These are phyloP conservation scores for Lepidochrysops patricia DNA, from an alignment of 2,888 invertebrate species.

Conservation along the genomic window DNA sequence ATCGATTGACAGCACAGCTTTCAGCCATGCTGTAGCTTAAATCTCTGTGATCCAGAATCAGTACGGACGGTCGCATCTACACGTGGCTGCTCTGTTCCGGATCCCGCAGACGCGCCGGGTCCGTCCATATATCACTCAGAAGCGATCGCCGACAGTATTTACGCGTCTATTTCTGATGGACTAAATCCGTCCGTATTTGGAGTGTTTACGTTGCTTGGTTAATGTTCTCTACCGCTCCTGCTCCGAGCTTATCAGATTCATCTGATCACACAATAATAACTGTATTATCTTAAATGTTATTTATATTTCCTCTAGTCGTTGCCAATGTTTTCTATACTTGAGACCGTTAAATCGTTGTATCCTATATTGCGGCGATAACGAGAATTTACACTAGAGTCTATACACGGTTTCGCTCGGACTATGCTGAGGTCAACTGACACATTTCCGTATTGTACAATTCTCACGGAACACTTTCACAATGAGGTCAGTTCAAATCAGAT, in stretches of 20 bases:
- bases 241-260: constrained; percentile 23
- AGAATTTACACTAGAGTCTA: background rate
- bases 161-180: constrained; percentile 50
- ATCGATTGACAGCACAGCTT: too few relatives aligned
- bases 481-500: background rate
- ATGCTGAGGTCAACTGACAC: background rate
- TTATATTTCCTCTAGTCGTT: background rate
- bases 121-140: constrained; percentile 59
- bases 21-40: background rate
- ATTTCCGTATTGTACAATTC: background rate
- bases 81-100: constrained; percentile 27
- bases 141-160: constrained; percentile 47
- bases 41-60: background rate
- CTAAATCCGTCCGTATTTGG: constrained; percentile 56
- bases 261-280: background rate
- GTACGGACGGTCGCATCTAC: constrained; percentile 15
- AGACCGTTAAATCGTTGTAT: constrained; percentile 4
- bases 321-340: constrained; percentile 6
- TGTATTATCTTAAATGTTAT: background rate
- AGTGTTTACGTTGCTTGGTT: constrained; percentile 48
- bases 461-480: background rate
- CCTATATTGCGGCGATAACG: constrained; percentile 5
- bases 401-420: background rate
- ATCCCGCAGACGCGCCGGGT: constrained; percentile 42
- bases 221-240: constrained; percentile 36